Evolutionary conservation across 2,113 vertebrate genomes (phyloP).

Genomic region (Sapayoa aenigma): DNA sequence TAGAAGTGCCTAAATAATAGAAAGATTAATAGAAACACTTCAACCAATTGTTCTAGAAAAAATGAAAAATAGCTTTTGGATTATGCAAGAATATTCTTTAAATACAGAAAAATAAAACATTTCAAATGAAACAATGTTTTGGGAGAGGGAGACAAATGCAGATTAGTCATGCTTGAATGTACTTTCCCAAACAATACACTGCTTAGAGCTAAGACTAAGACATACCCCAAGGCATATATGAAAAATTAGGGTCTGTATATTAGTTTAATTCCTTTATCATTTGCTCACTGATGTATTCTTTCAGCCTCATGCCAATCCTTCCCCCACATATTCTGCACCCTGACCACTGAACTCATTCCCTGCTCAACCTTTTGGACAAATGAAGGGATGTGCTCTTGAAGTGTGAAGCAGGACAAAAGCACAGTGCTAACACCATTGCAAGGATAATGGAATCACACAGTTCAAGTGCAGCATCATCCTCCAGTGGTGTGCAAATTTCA

Average conservation of each 20-base stretch:
- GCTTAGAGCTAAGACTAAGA: neutral
- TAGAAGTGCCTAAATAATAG: slow-evolving; percentile 57
- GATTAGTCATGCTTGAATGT: neutral
- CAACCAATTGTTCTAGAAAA: slow-evolving; percentile 57
- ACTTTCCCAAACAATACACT: slow-evolving; percentile 11
- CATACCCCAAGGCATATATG: neutral
- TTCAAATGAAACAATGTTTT: slow-evolving; percentile 11
- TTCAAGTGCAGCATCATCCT: neutral
- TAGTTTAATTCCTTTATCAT: slow-evolving; percentile 7
- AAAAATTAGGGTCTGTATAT: neutral
- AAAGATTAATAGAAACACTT: slow-evolving; percentile 64
- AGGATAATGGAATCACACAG: neutral
- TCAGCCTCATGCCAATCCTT: neutral
- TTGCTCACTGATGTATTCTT: neutral
- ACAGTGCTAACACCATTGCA: fast-evolving
- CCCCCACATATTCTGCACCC: neutral
- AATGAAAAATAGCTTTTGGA: slow-evolving; percentile 44
- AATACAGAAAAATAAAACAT: slow-evolving; percentile 33
- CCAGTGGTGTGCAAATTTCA: neutral
- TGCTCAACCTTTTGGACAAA: neutral
- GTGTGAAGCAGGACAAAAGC: neutral
- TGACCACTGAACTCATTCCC: neutral
- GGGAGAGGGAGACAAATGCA: neutral
- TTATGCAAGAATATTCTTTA: slow-evolving; percentile 33
- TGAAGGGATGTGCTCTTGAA: neutral